A percentile compares a stretch with the other conserved stretches of the same genome.
phyloP scores from a whole-genome alignment of 2,888 invertebrate species.

The Sphaeridia pumilis region DNA sequence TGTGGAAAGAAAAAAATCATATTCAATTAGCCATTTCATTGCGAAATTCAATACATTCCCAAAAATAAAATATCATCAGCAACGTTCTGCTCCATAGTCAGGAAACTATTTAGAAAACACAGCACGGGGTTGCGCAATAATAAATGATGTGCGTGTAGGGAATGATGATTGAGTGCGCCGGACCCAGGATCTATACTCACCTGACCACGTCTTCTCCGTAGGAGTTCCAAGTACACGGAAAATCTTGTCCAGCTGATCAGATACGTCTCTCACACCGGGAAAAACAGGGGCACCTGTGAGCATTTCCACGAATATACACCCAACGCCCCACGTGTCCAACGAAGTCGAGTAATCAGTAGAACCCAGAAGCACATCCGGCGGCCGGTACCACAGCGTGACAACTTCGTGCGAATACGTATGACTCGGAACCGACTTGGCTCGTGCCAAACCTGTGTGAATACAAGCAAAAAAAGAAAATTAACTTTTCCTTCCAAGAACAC shows the following conservation, averaged over 20 bases:
- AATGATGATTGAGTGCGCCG: too few species aligned
- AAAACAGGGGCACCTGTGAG: slow-evolving; percentile 93
- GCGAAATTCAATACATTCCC: neutral
- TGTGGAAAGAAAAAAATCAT: slow-evolving; percentile 38
- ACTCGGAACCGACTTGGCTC: slow-evolving; percentile 97
- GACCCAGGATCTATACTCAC: too few species aligned
- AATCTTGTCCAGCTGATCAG: slow-evolving; percentile 96
- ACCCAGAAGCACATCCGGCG: slow-evolving; percentile 94
- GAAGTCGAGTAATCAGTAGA: slow-evolving; percentile 89
- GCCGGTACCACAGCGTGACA: slow-evolving; percentile 92
- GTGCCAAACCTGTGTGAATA: slow-evolving; percentile 60
- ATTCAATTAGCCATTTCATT: neutral
- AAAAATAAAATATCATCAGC: neutral
- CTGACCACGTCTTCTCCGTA: slow-evolving; percentile 74
- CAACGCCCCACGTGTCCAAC: slow-evolving; percentile 95
- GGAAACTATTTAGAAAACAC: too few species aligned
- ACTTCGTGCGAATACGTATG: slow-evolving; percentile 98
- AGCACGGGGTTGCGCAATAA: too few species aligned
- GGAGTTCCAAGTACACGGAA: slow-evolving; percentile 93
- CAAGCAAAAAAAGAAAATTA: neutral
- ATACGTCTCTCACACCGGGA: slow-evolving; percentile 91
- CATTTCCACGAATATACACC: slow-evolving; percentile 99
- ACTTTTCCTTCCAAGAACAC: too few species aligned
- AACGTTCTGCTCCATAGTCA: too few species aligned
- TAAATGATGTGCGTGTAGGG: neutral